Evolutionary conservation across 2,888 invertebrate genomes (phyloP), one percentile per base, ranked within the genome.

Genomic region (Trissolcus brochymenae): DNA sequence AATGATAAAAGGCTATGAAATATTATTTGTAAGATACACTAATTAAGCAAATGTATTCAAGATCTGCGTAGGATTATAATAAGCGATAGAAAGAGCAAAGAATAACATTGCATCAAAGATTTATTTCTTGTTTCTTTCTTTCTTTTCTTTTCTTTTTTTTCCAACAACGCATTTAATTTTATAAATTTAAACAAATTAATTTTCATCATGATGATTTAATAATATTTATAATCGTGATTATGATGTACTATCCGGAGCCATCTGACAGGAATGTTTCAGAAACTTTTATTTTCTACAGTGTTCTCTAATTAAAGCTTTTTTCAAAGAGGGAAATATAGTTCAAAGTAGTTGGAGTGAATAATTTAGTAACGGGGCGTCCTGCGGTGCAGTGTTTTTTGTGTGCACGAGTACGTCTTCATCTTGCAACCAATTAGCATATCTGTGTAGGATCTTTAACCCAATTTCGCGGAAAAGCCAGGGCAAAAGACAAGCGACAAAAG

Each of bases 391-490:
- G 40, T 60, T 68, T 68, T 46, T 35, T 55, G 9, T 6, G 16
- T 19, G 35, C n/a, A 35, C 9, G 66, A 60, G 40, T 70, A 55
- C 61, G 50, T 61, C 61, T 62, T 71, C 71, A 62, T 55, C 29
- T 51, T 13, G 56, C 14, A 40, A 14, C 21, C 54, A 64, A 65
- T 65, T 64, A 64, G 19, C 64, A 64, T 57, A 72, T 64, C 64
- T 54, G 46, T 14, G 16, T 43, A 46, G 35, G 29, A 64, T 54
- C 54, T 65, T 71, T 71, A 72, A 66, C 78, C 78, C 54, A 75
- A 78, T 78, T 78, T 74, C 74, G 67, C 55, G 54, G 78, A 72
- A 62, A 67, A 56, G 66, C 61, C 40, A 46, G 14, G 62, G 43
- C 51, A 17, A 55, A 53, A 65, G 50, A 35, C 46, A 43, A 51